Evolutionary conservation across 2,113 vertebrate genomes (phyloP), one percentile per base, ranked within the genome.

Genomic region (Brienomyrus longianalis): DNA sequence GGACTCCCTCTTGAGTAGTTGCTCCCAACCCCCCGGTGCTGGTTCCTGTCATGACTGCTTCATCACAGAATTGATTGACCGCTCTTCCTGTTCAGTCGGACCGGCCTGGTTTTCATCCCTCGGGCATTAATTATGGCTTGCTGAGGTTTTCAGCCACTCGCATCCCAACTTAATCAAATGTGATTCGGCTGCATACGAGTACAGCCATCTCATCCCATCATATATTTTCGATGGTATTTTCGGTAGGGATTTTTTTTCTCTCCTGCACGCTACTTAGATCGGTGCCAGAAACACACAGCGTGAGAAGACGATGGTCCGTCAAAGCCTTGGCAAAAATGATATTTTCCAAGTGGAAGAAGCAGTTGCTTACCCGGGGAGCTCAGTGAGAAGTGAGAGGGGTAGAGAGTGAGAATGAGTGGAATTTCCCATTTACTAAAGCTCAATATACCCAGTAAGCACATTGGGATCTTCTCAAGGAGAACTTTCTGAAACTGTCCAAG

Each of bases 51-150:
- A 47, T 51, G 13, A 84, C 87, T 17, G 52, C 91, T 92, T 48
- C 39, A 51, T 74, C 87, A 74, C 35, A 62, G 86, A 91, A 96
- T 95, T 94, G 95, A 96, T 95, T 92, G 91, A 92, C 88, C 89
- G 92, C 92, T 95, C 94, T 94, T 95, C 91, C 92, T 90, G 88
- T 95, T 95, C 92, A 92, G 90, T 90, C 95, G 91, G 95, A 89
- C 89, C 89, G 89, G 91, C 91, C 93, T 90, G 91, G 92, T 93
- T 90, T 90, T 15, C 90, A 86, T 84, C 92, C 95, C 96, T 90
- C 91, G 93, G 93, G 94, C 96, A 95, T 96, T 96, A 96, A 97
- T 97, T 96, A 95, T 91, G 92, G 91, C 86, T 91, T 89, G 8
- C 85, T 93, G 90, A 92, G 95, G 95, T 94, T 93, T 95, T 85